Base-by-base conservation (phyloP, 2,797 vertebrate genomes). In the Danionella dracula region DNA sequence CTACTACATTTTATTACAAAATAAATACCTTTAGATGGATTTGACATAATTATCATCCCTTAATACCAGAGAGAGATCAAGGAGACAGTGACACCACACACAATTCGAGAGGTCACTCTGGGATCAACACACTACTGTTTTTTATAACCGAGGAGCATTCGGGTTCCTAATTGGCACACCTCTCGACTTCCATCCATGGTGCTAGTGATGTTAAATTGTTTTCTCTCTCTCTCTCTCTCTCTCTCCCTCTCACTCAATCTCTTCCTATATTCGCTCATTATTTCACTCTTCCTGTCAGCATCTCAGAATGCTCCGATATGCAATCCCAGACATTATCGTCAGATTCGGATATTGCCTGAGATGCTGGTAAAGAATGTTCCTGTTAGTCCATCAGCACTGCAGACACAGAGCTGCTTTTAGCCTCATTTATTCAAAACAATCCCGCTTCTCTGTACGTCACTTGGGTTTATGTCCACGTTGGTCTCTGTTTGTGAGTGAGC, bases 311-410 rank as follows among this genome's bases (percentile, higher is more conserved):
- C 46, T 68, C 74, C 68, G 77, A 82, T 78, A 72, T 75, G 51
- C 69, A n/a, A 61, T 67, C 78, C 41, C 20, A 46, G 70, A 63
- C 71, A 62, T 73, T 37, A 71, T 27, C 23, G 72, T 71, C 68
- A 73, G 75, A 83, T 76, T 70, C 64, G 11, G 60, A 71, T 58
- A 71, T 64, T 37, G 20, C 21, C 50, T 1, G 41, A 57, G 69
- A 68, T 72, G 72, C 37, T 20, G 68, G 19, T 44, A 77, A 76
- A 75, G 74, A 62, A 57, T 62, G 19, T 71, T 74, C 82, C 81
- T 81, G 84, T 85, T 78, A 75, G 82, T 73, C 58, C 77, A 74
- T 78, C 45, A 73, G 77, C 81, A 87, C 88, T 88, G 84, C 79
- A 64, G 1, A 48, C 49, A 54, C 66, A 71, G 71, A 51, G 72